These are phyloP conservation scores for Geotrupes spiniger DNA, from an alignment of 2,888 invertebrate species.

Conservation along the genomic window DNA sequence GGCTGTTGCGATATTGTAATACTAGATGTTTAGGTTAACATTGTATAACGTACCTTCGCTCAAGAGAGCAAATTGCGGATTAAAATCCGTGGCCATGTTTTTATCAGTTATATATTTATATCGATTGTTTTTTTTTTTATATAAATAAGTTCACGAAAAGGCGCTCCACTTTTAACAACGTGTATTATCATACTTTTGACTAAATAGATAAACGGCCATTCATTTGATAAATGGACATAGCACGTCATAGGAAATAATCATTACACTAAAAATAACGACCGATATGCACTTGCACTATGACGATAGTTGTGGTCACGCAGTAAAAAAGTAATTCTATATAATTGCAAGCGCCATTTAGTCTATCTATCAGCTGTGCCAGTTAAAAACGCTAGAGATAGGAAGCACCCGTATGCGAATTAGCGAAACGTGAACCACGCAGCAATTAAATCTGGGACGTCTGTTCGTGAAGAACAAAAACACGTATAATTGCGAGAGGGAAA, in stretches of 20 bases:
- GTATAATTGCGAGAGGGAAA: constrained; percentile 9
- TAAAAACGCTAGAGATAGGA: too few species aligned
- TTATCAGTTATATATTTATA: constrained; percentile 16
- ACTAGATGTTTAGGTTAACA: constrained; percentile 44
- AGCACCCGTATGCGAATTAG: too few species aligned
- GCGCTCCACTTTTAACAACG: too few species aligned
- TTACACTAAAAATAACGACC: neutral
- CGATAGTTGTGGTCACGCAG: too few species aligned
- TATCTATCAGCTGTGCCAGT: too few species aligned
- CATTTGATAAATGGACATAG: too few species aligned
- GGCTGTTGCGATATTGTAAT: constrained; percentile 49
- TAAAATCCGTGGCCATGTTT: constrained; percentile 31
- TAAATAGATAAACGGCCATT: too few species aligned
- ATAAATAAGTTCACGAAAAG: neutral
- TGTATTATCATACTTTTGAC: too few species aligned
- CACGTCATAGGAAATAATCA: neutral
- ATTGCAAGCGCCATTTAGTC: too few species aligned
- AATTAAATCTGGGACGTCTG: constrained; percentile 6
- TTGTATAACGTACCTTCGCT: constrained; percentile 40
- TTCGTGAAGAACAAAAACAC: neutral
- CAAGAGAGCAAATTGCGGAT: constrained; percentile 28
- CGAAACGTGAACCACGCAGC: too few species aligned
- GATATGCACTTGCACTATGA: too few species aligned
- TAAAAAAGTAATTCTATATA: too few species aligned
- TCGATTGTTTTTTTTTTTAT: constrained; percentile 4